Base-by-base conservation (phyloP, 1,140 invertebrate species). In the Habropoda laboriosa region DNA sequence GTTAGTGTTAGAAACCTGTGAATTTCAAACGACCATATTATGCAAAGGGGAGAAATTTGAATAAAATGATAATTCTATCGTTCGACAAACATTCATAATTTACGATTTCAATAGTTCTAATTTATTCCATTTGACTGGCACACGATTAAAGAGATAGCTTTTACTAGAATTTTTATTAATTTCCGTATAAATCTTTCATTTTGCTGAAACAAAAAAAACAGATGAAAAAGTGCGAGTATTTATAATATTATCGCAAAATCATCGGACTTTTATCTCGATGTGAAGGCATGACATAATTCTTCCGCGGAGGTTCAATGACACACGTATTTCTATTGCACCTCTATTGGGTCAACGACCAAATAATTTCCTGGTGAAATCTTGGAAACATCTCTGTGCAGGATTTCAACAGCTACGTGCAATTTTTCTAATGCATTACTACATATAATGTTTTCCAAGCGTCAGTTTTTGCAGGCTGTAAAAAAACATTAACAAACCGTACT, bases 341-440 rank as follows among this genome's bases (percentile, higher is more conserved):
- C 57, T 49, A 38, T 74, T 27, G n/a, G 58, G 58, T 74, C 71
- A 74, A 63, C 42, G 71, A 74, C 58, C 71, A 74, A 74, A 74
- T 74, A 74, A 74, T 74, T 47, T 51, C 71, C 40, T 32, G 57
- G 71, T 74, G 71, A 74, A 74, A 74, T 74, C 71, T 49, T 40
- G 30, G 55, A 63, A 74, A 45, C 58, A 38, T 74, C 58, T 74
- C 42, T 38, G 42, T 4, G 12, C 32, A 38, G 32, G n/a, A n/a
- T 63, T 63, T 74, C 57, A 74, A 74, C 63, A 8, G 32, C 71
- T 18, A 8, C 3, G 13, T 27, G 32, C 35, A 27, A 27, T 68
- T 68, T 73, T 73, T 61, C 32, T n/a, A 51, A 4, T 30, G 10
- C 1, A 61, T 24, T 27, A 27, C 24, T 6, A 18, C 27, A 6